Conservation (phyloP, 2,113 vertebrate species). For the Crotalus viridis region DNA sequence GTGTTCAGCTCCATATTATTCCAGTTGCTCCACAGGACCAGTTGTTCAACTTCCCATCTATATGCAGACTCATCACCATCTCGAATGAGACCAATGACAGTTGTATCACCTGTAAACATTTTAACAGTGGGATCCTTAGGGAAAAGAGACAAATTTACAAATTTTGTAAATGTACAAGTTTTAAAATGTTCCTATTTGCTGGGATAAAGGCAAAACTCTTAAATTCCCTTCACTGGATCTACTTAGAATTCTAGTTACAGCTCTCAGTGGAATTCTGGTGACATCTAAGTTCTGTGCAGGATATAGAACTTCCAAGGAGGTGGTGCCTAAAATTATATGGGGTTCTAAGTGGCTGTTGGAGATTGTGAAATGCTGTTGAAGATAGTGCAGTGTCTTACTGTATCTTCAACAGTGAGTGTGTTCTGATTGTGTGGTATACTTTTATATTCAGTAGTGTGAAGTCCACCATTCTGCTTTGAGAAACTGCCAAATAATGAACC, state of each 20-base stretch:
- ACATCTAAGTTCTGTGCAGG: neutral
- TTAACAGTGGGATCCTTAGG: neutral
- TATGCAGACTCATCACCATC: neutral
- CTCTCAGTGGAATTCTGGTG: neutral
- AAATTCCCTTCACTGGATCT: neutral
- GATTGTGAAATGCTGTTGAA: neutral
- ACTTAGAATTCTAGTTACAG: neutral
- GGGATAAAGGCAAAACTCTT: neutral
- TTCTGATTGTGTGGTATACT: neutral
- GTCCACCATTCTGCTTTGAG: neutral
- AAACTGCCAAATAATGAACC: constrained; percentile 24
- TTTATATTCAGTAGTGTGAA: neutral
- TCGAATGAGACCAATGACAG: neutral
- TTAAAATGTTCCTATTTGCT: neutral
- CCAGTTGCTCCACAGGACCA: neutral
- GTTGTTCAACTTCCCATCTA: neutral
- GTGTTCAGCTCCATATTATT: neutral
- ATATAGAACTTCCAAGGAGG: neutral
- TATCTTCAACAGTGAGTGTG: neutral
- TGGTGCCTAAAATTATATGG: neutral
- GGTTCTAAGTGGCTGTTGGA: neutral
- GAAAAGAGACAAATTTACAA: neutral
- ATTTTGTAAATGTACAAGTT: neutral
- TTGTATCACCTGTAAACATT: neutral
- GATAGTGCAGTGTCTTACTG: neutral